phyloP scores from a whole-genome alignment of 2,113 vertebrate species.

The Peromyscus polionotus region DNA sequence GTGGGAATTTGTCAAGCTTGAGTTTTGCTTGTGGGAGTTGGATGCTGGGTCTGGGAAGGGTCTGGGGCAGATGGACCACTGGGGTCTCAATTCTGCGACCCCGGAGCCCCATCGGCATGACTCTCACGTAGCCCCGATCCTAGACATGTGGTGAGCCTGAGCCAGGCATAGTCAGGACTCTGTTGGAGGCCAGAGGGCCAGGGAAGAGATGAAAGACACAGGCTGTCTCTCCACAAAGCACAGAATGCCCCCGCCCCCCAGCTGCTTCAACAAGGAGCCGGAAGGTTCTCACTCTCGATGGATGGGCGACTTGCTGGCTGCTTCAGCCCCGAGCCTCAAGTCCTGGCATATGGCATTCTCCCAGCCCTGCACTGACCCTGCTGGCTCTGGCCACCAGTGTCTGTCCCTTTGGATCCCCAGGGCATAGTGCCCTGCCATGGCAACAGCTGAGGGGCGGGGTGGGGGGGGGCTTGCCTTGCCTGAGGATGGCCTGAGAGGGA shows the following conservation, averaged over 20 bases:
- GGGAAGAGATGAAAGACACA: conserved; percentile 61
- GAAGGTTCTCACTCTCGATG: not conserved
- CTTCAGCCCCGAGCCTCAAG: not conserved
- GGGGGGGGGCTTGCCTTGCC: not conserved
- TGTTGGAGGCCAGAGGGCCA: conserved; percentile 42
- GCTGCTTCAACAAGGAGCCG: conserved; percentile 64
- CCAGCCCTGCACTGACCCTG: conserved; percentile 58
- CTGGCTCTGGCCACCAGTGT: conserved; percentile 50
- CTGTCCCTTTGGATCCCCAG: not conserved
- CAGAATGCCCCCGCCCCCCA: conserved; percentile 15
- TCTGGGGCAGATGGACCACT: not conserved
- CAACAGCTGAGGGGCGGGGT: conserved; percentile 37
- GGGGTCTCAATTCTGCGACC: not conserved
- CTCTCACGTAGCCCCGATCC: conserved; percentile 27
- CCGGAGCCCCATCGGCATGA: not conserved
- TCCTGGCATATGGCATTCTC: conserved; percentile 67
- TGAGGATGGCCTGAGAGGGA: conserved; percentile 17
- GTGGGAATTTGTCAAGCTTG: conserved; percentile 71
- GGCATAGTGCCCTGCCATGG: not conserved
- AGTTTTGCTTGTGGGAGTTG: conserved; percentile 33
- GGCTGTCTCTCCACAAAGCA: conserved; percentile 64
- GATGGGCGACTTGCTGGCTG: not conserved
- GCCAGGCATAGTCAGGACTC: conserved; percentile 28
- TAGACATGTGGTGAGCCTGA: not conserved
- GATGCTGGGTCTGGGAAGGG: not conserved